phyloP scores from a whole-genome alignment of 2,113 vertebrate genomes.

The Bubo bubo region DNA sequence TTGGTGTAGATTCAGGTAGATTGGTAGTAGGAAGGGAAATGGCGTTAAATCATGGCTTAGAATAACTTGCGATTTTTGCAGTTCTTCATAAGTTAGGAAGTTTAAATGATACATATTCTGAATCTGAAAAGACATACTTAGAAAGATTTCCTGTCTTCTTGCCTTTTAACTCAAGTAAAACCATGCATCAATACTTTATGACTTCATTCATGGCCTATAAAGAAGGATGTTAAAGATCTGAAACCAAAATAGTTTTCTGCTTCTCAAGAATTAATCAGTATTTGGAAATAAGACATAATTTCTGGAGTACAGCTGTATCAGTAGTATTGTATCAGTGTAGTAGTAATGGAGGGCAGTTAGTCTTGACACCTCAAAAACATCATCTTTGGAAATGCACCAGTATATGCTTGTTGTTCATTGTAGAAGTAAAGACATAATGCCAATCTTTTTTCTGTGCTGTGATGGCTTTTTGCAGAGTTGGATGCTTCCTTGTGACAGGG shows the following conservation, averaged over 20 bases:
- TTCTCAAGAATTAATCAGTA: background rate
- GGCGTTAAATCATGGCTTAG: background rate
- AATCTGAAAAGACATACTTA: background rate
- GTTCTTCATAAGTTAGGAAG: background rate
- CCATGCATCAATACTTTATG: background rate
- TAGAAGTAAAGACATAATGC: background rate
- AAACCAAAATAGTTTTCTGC: background rate
- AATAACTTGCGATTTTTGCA: background rate
- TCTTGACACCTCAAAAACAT: background rate
- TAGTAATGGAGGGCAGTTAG: background rate
- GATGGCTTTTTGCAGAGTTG: background rate
- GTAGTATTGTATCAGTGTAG: too few species aligned
- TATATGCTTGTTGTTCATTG: background rate
- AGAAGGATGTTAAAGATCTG: background rate
- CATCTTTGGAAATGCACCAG: background rate
- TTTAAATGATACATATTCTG: background rate
- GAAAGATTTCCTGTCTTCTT: background rate
- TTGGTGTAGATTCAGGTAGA: background rate
- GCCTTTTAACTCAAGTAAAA: background rate
- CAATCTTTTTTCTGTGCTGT: background rate
- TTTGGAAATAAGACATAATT: background rate
- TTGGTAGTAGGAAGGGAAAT: background rate
- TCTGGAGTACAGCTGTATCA: background rate
- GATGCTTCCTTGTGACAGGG: background rate
- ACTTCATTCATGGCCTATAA: background rate